Base-by-base conservation (phyloP, 2,113 vertebrate species). In the Dendrocopos noguchii region DNA sequence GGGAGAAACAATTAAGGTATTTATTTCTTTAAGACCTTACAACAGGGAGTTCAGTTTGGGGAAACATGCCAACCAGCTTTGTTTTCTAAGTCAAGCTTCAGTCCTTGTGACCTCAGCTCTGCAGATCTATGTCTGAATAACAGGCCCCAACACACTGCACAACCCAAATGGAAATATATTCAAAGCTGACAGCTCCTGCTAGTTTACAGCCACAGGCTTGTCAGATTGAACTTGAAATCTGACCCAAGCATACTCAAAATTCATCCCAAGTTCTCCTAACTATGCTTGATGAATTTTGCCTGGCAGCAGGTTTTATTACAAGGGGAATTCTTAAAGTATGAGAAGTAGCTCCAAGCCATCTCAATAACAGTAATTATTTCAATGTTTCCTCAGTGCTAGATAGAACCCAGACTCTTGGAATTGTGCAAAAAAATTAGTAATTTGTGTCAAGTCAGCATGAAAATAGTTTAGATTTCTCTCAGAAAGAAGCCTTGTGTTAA, bases 151-250 rank as follows among this genome's bases (percentile, higher is more conserved):
- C 42, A 64, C 72, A 80, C 64, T 65, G 52, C 24, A 44, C 29
- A 74, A 63, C 42, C 56, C 47, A 75, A 93, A 95, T 65, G 85
- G 84, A 94, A 95, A 95, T 67, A 34, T 27, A 93, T 60, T 88
- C 81, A 73, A 92, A 93, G 79, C 68, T 96, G 93, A 89, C 87
- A 91, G 76, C 71, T 95, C 72, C 57, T 94, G 87, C 56, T 89
- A 80, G 75, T 89, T 94, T 96, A 87, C 75, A 95, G 91, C 84
- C 87, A 93, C 56, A n/a, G 81, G 64, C 87, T 92, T 95, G 87
- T 95, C 91, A 94, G 64, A 92, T 33, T 89, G 91, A 93, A 84
- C 91, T 87, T 91, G 91, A 94, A 93, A 95, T 92, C 89, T 89
- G 91, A 94, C 94, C 95, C 3, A 0, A 91, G 24, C 68, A 68